Percentiles rank a stretch among this genome's conserved stretches.
phyloP scores from a whole-genome alignment of 2,113 vertebrate species.

The Sterrhoptilus dennistouni region DNA sequence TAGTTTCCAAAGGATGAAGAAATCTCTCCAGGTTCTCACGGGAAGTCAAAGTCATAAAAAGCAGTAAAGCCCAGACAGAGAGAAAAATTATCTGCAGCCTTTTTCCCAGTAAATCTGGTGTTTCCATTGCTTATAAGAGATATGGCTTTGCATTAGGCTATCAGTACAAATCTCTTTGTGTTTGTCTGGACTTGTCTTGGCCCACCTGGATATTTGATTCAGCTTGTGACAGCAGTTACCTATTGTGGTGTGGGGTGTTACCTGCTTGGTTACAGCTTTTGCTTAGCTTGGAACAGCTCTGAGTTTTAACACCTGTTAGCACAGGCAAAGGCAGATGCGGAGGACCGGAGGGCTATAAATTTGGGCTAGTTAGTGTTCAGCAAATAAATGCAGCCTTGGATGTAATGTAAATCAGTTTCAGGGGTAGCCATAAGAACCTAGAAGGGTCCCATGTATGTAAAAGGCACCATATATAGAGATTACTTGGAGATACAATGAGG shows the following conservation, averaged over 20 bases:
- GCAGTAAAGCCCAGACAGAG: background rate
- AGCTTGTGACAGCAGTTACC: background rate
- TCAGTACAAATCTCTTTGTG: background rate
- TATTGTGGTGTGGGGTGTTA: background rate
- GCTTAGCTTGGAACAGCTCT: background rate
- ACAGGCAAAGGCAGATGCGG: background rate
- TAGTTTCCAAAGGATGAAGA: background rate
- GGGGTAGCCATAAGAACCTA: background rate
- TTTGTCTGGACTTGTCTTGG: background rate
- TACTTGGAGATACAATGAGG: background rate
- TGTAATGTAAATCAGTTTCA: background rate
- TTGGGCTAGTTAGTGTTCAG: background rate
- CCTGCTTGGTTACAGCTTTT: background rate
- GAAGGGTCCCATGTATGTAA: background rate
- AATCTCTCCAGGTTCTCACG: background rate
- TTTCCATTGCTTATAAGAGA: background rate
- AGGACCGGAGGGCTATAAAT: rapidly evolving
- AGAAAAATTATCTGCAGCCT: background rate
- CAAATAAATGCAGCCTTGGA: background rate
- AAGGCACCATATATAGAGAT: rapidly evolving
- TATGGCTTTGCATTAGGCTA: background rate
- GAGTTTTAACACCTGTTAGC: background rate
- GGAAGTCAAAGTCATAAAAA: background rate
- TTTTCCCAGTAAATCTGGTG: background rate
- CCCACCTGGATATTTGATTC: background rate